Evolutionary conservation across 2,888 invertebrate species (phyloP), one percentile per base, ranked within the genome.

Genomic region (Andrena dorsata): DNA sequence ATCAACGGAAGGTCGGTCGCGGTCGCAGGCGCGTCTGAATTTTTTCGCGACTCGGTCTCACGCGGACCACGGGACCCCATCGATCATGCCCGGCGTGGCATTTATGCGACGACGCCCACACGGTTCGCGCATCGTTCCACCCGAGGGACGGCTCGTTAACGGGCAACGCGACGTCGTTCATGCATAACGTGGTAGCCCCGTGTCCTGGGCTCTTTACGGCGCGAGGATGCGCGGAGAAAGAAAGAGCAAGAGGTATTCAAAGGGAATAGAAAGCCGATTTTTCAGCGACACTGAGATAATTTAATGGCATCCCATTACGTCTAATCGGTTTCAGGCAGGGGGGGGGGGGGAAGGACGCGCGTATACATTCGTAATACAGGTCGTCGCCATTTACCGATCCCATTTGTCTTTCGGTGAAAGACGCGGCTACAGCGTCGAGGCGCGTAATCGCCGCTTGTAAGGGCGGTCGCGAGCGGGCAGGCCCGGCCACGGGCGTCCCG

Each of bases 81-180:
- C 81, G 75, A 85, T 86, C 84, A 86, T 77, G 68, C 68, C 64
- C 26, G 28, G 32, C 13, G 47, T 80, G 72, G 53, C 73, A 80
- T 84, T 87, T 84, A 87, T 63, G 69, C 75, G 60, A 60, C 74
- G 76, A 75, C 80, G 82, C 80, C 83, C 80, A 87, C 85, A 71
- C 74, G 41, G 73, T 68, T 75, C 79, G 79, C 72, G 72, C 78
- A 63, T 72, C 75, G 75, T 80, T 80, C 70, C 80, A 60, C 23
- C 56, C 90, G 65, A 80, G 87, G 28, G 90, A 91, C 89, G 87
- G 90, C 90, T 92, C 90, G 92, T 92, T 92, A 92, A 91, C 89
- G 84, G 79, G 51, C 80, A 84, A 86, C 85, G 82, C 85, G 84
- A 80, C 85, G 84, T 80, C 88, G 86, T 85, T 88, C 85, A 85